phyloP scores from a whole-genome alignment of 2,113 vertebrate species.

The Brienomyrus brachyistius region DNA sequence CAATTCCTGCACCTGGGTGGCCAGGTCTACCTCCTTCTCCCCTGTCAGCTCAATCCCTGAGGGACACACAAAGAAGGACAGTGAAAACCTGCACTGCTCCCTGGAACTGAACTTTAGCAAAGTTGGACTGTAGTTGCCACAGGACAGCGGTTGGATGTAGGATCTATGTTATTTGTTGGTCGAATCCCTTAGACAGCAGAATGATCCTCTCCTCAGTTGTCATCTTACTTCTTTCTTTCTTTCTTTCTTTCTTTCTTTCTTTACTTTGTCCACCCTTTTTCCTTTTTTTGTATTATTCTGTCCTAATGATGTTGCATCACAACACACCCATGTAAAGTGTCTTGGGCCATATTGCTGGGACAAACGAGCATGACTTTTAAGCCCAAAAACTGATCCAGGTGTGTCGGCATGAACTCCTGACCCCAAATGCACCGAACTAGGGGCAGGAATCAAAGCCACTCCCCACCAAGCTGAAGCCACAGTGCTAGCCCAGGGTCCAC shows the following conservation, averaged over 20 bases:
- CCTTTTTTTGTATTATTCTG: neutral
- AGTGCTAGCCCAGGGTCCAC: neutral
- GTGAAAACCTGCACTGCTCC: neutral
- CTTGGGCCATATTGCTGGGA: neutral
- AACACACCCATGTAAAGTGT: too few relatives aligned
- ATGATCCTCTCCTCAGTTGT: neutral
- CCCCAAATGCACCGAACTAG: neutral
- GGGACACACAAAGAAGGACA: constrained; percentile 16
- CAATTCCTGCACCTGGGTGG: constrained; percentile 76
- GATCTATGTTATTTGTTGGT: neutral
- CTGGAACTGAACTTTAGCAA: neutral
- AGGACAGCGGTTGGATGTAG: neutral
- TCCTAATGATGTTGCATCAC: neutral
- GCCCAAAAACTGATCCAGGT: neutral
- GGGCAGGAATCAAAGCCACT: neutral
- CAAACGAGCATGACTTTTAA: neutral
- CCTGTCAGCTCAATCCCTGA: constrained; percentile 79
- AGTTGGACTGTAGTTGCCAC: neutral
- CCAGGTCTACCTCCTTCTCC: constrained; percentile 80
- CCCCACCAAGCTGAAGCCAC: neutral
- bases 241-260: too few relatives aligned
- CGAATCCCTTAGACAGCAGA: neutral
- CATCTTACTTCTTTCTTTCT: neutral
- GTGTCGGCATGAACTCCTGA: neutral
- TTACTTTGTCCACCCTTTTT: neutral